Conservation (phyloP, 1,140 invertebrate species). For the Neelides sp. region DNA sequence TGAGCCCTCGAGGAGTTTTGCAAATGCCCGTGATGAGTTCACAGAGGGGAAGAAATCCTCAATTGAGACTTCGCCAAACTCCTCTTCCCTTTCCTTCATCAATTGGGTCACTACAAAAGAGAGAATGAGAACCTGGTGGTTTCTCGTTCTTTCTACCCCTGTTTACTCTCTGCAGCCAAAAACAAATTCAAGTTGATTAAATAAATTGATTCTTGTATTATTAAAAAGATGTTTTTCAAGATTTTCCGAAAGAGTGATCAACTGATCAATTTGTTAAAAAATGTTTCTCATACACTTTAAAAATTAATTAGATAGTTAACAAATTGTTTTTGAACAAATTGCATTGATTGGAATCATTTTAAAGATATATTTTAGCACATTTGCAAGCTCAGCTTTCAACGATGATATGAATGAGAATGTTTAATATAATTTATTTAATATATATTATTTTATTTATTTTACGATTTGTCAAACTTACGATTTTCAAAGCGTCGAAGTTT, state of each 20-base stretch:
- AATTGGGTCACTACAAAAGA: conserved; percentile 4
- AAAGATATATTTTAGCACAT: neutral
- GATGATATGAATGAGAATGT: neutral
- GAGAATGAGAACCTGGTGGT: too few relatives aligned
- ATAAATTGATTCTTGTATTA: too few relatives aligned
- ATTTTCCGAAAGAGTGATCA: too few relatives aligned
- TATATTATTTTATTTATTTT: too few relatives aligned
- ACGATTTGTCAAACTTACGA: conserved; percentile 8
- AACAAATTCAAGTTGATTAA: neutral
- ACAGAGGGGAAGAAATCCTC: conserved; percentile 7
- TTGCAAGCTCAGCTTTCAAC: neutral
- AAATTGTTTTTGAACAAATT: neutral
- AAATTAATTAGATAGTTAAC: neutral
- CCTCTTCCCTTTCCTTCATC: conserved; percentile 11
- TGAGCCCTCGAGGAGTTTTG: conserved; percentile 7
- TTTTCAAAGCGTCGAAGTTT: conserved; percentile 22
- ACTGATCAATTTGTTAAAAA: too few relatives aligned
- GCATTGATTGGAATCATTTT: neutral
- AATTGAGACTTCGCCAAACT: conserved; percentile 21
- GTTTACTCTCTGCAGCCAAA: too few relatives aligned
- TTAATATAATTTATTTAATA: too few relatives aligned
- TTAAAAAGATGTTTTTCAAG: too few relatives aligned
- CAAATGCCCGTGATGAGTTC: conserved; percentile 5
- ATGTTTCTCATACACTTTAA: too few relatives aligned
- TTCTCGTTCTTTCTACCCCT: too few relatives aligned